phyloP scores from a whole-genome alignment of 2,113 vertebrate species.

The Oreamnos americanus region DNA sequence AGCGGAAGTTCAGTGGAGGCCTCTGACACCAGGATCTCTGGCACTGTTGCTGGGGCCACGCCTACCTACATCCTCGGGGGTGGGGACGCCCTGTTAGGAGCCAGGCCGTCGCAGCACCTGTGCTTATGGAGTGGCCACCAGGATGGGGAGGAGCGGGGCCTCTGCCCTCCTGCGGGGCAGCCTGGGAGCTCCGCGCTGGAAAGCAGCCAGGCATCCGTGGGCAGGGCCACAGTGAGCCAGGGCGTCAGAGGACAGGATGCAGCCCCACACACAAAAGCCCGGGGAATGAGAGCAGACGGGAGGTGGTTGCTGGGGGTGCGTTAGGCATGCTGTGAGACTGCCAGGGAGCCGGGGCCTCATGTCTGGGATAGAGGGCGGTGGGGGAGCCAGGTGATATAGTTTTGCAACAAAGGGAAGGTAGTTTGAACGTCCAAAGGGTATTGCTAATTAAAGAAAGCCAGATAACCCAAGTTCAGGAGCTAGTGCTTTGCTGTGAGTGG shows the following conservation, averaged over 20 bases:
- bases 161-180: background rate
- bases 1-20: rapidly evolving
- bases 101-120: background rate
- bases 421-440: background rate
- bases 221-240: background rate
- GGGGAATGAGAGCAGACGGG: rapidly evolving
- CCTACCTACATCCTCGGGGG: background rate
- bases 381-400: background rate
- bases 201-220: rapidly evolving
- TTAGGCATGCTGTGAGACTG: background rate
- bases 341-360: background rate
- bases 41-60: rapidly evolving
- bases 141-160: background rate
- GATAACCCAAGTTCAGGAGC: background rate
- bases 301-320: rapidly evolving
- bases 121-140: background rate
- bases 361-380: rapidly evolving
- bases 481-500: background rate
- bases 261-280: background rate
- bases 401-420: background rate
- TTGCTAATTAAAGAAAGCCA: background rate
- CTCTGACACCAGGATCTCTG: background rate
- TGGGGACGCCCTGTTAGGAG: background rate
- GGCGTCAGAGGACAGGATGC: rapidly evolving
- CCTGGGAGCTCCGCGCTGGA: background rate